Base-by-base conservation (phyloP, 2,113 vertebrate genomes). In the Aepyceros melampus region DNA sequence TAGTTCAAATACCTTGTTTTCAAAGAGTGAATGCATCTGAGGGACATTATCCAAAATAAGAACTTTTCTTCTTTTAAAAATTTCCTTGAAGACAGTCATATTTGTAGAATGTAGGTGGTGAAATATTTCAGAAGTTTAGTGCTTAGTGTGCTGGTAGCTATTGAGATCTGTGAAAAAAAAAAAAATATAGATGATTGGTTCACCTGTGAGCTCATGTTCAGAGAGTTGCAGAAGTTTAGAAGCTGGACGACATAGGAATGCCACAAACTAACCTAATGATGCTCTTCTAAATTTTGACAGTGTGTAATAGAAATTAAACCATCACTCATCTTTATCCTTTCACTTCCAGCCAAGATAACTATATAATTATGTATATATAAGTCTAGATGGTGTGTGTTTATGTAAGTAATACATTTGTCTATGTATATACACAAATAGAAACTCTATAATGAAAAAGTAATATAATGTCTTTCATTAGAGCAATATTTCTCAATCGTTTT, bases 291-390 rank as follows among this genome's bases (percentile, higher is more conserved):
- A 10, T n/a, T 89, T 98, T 95, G 79, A 40, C 60, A 21, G 13
- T 95, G 67, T 89, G 4, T 97, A 86, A 82, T 83, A 81, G 88
- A 97, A 97, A 81, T 92, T 36, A 97, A 95, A 84, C 53, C 7
- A 27, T 82, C 87, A 92, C 71, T 94, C 29, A 23, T 53, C 76
- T 96, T 78, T 82, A 21, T 62, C 29, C 56, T 90, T 91, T 47
- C 94, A 11, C n/a, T 53, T 96, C 92, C 92, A 89, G n/a, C 55
- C 23, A 71, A 19, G 16, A 2, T 85, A 95, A 55, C 60, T 82
- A 21, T 33, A 31, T 56, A 27, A 87, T 96, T 91, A 86, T 97
- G 78, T 93, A 40, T 85, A 12, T 96, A 98, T 92, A 88, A 0
- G 29, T 36, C 8, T 51, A 40, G 76, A 86, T 40, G 14, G 14